Base-by-base conservation (phyloP, 1,140 invertebrate species). In the Stegodyphus mimosarum region DNA sequence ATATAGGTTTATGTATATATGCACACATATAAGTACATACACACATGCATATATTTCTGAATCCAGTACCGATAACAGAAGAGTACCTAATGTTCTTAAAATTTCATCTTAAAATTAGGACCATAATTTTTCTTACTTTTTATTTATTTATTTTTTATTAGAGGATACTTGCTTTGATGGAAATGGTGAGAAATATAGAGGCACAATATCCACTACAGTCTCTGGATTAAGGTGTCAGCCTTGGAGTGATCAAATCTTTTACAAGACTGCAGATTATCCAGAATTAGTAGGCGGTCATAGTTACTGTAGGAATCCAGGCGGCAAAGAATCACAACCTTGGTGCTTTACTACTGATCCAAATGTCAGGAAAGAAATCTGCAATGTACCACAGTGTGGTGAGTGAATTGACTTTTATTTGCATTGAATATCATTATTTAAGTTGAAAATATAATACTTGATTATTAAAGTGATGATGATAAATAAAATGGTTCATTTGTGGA, bases 231-330 rank as follows among this genome's bases (percentile, higher is more conserved):
- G 93, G 0, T 99, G 97, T 90, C 90, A 95, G 71, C 93, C 94
- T 63, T 99, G 97, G 97, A 94, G 95, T 79, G 93, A 95, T 90
- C 90, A 91, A 86, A 94, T 95, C 90, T 95, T 86, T 92, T 93
- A 89, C 92, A 95, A 18, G 87, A 93, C 95, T 15, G 93, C 94
- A 2, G 94, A 96, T 78, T 83, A 88, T 79, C 80, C 81, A 9
- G 95, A 94, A 2, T 95, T 97, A 90, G 91, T 98, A 18, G 95
- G 95, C n/a, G 94, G 94, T 50, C 96, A 98, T 89, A 97, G 95
- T 88, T 97, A 95, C 89, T 99, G 98, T 90, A 93, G 96, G 83
- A 99, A 99, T 91, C 97, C 97, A 33, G 95, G 94, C 66, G 93
- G 93, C 52, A 91, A 92, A 0, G 94, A 95, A 89, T 89, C 90